phyloP scores from a whole-genome alignment of 2,113 vertebrate genomes.

The Tringa solitaria region DNA sequence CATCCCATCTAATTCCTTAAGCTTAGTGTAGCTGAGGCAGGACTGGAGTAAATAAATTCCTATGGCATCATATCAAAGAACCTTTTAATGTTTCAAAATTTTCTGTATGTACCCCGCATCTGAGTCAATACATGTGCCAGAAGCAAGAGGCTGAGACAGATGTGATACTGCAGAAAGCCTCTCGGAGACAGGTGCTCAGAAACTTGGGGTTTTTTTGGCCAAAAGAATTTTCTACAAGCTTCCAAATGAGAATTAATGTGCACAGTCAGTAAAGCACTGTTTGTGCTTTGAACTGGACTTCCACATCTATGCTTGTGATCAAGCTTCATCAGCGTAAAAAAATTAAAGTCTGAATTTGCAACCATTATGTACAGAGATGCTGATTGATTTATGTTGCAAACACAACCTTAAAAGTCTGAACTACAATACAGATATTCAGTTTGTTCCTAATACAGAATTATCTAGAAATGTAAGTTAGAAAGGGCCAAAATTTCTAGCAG shows the following conservation, averaged over 20 bases:
- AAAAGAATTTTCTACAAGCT: neutral
- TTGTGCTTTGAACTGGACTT: neutral
- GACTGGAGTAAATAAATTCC: neutral
- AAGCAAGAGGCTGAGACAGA: neutral
- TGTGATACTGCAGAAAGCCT: neutral
- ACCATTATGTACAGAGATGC: neutral
- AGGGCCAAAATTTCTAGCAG: neutral
- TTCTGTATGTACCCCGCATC: neutral
- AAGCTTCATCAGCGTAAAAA: neutral
- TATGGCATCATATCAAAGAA: neutral
- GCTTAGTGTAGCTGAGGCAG: conserved; percentile 9
- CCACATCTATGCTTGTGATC: neutral
- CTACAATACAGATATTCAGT: neutral
- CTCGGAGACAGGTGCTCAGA: neutral
- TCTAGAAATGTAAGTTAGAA: neutral
- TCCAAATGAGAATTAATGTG: neutral
- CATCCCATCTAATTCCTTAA: conserved; percentile 12
- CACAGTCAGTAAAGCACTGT: neutral
- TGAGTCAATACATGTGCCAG: neutral
- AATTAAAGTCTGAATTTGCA: neutral
- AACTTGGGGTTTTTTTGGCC: neutral
- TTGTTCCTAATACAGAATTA: neutral
- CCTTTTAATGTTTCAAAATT: neutral
- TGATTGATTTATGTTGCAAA: neutral
- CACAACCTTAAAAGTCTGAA: neutral